These are phyloP conservation scores for Metridium senile DNA, from an alignment of 92 coral and sea anemone species.

Conservation along the genomic window DNA sequence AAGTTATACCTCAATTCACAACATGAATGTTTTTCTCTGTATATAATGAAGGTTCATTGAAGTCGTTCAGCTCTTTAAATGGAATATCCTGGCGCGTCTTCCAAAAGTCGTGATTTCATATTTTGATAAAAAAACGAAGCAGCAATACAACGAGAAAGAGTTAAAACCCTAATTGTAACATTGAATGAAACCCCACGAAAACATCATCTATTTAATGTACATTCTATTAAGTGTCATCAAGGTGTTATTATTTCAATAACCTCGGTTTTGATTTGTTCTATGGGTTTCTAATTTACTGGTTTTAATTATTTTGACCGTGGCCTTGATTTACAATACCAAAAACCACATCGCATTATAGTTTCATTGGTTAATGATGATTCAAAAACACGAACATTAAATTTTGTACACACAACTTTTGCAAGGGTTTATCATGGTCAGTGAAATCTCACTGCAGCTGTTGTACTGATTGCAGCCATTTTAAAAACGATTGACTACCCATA, in stretches of 20 bases:
- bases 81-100: neutral
- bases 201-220: neutral
- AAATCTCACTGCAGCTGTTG: neutral
- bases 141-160: neutral
- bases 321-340: neutral
- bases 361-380: neutral
- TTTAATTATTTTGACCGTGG: neutral
- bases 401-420: neutral
- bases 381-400: neutral
- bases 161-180: neutral
- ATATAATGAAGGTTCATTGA: too few relatives aligned
- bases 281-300: neutral
- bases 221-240: neutral
- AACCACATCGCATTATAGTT: neutral
- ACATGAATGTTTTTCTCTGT: too few relatives aligned
- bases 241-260: constrained; percentile 10
- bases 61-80: too few relatives aligned
- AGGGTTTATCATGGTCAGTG: too few relatives aligned
- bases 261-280: constrained; percentile 1
- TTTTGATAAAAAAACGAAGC: neutral
- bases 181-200: neutral
- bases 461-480: too few relatives aligned
- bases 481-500: too few relatives aligned
- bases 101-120: neutral
- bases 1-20: too few relatives aligned